Evolutionary conservation across 2,797 vertebrate genomes (phyloP), one percentile per base, ranked within the genome.

Genomic region (Sebastes oblongus): DNA sequence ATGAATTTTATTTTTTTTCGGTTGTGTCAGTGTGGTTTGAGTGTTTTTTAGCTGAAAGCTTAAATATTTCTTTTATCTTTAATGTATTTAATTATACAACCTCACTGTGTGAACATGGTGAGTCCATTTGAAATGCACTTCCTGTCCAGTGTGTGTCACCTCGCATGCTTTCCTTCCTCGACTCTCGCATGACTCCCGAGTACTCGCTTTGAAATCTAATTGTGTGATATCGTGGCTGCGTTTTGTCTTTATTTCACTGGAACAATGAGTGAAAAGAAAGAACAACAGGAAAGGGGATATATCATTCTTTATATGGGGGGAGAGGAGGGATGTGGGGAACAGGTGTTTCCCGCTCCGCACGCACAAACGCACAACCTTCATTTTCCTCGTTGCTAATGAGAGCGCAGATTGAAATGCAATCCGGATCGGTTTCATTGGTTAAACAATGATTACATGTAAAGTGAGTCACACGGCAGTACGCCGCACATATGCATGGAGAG

Each of bases 281-380:
- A 89, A 89, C 88, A 88, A 90, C 83, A 90, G 89, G 86, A 89
- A 90, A 85, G 46, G 76, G 89, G 93, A 94, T 88, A 87, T 87
- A 82, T 92, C 89, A 78, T 81, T 94, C 91, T 78, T 90, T 87
- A 14, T 58, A 20, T 72, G 52, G 71, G 79, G 32, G 29, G 79
- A 1, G 12, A 22, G 78, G 32, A 12, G 14, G 88, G 84, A 80
- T 81, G 77, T 8, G 64, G 78, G 60, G 76, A 91, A 87, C 93
- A 94, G 93, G 91, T 93, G 92, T 90, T 94, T 95, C 93, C 93
- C 66, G 77, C 77, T 82, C 69, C 18, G 22, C 70, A 59, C 36
- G 75, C 75, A 71, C 71, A 83, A 85, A 83, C 72, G 56, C 77
- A 55, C 71, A 78, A 52, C 36, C 66, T 69, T 86, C 69, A 86